A percentile compares a stretch with the other conserved stretches of the same genome.
These are phyloP conservation scores for Clarias pachynema DNA, from an alignment of 2,797 vertebrate genomes.

Conservation along the genomic window DNA sequence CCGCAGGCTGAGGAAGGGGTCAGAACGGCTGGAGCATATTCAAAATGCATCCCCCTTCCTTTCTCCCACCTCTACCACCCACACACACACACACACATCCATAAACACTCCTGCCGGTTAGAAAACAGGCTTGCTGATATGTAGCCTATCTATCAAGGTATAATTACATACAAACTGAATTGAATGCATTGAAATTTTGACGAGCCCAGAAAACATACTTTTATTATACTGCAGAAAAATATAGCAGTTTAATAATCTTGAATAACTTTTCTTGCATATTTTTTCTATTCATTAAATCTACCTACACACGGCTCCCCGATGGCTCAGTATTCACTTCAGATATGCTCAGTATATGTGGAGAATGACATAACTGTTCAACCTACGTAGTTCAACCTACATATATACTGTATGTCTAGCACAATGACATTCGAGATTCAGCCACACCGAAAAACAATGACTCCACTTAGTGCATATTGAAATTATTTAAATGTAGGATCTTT, in stretches of 20 bases:
- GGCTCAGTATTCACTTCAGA: neutral
- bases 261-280: neutral
- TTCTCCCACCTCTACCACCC: neutral
- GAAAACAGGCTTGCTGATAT: neutral
- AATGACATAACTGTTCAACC: neutral
- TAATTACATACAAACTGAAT: neutral
- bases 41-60: slow-evolving; percentile 2
- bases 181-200: neutral
- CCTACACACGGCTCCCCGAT: neutral
- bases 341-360: neutral
- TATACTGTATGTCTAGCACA: neutral
- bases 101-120: neutral
- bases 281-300: neutral
- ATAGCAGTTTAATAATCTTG: neutral
- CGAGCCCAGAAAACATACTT: neutral
- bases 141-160: neutral
- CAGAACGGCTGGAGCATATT: neutral
- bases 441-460: neutral
- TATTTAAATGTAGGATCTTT: neutral
- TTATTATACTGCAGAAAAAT: neutral
- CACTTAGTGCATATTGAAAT: neutral
- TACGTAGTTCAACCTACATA: neutral
- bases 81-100: slow-evolving; percentile 18
- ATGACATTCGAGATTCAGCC: neutral
- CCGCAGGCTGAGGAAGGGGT: slow-evolving; percentile 7